Percentiles rank a stretch among this genome's conserved stretches.
Evolutionary conservation across 2,797 vertebrate genomes (phyloP).

Genomic region (Melanotaenia trifasciata): DNA sequence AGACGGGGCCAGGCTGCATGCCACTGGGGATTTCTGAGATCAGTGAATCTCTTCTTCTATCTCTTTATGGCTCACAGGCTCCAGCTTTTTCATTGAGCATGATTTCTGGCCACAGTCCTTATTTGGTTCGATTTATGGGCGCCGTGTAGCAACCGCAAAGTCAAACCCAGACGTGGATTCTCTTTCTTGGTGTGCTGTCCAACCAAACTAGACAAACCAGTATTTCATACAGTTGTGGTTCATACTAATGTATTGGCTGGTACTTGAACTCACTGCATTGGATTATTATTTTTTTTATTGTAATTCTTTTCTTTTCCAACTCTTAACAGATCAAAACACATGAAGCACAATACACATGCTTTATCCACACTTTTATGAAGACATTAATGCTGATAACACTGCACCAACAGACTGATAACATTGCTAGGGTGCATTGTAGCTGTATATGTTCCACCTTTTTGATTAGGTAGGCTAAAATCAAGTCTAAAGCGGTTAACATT

Average conservation of each 20-base stretch:
- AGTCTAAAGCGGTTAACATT: too few relatives aligned
- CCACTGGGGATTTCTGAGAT: slow-evolving; percentile 70
- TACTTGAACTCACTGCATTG: slow-evolving; percentile 33
- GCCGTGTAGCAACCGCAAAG: slow-evolving; percentile 63
- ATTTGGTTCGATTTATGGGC: slow-evolving; percentile 75
- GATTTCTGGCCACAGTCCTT: slow-evolving; percentile 62
- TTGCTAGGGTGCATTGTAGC: too few relatives aligned
- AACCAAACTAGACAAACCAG: slow-evolving; percentile 49
- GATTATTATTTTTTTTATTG: not conserved
- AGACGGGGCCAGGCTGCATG: slow-evolving; percentile 53
- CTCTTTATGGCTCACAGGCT: slow-evolving; percentile 53
- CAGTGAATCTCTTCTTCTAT: slow-evolving; percentile 67
- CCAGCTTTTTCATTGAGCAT: slow-evolving; percentile 35
- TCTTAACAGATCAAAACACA: too few relatives aligned
- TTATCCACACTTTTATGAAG: too few relatives aligned
- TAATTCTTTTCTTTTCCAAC: not conserved
- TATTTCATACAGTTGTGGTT: slow-evolving; percentile 47
- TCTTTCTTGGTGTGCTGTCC: slow-evolving; percentile 18
- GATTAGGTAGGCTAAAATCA: too few relatives aligned
- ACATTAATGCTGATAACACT: too few relatives aligned
- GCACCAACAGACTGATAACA: too few relatives aligned
- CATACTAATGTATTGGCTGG: slow-evolving; percentile 38
- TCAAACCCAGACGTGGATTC: slow-evolving; percentile 61
- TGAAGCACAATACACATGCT: too few relatives aligned
- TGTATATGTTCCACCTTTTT: too few relatives aligned